These are phyloP conservation scores for Sinella curviseta DNA, from an alignment of 1,140 invertebrate species.

Conservation along the genomic window DNA sequence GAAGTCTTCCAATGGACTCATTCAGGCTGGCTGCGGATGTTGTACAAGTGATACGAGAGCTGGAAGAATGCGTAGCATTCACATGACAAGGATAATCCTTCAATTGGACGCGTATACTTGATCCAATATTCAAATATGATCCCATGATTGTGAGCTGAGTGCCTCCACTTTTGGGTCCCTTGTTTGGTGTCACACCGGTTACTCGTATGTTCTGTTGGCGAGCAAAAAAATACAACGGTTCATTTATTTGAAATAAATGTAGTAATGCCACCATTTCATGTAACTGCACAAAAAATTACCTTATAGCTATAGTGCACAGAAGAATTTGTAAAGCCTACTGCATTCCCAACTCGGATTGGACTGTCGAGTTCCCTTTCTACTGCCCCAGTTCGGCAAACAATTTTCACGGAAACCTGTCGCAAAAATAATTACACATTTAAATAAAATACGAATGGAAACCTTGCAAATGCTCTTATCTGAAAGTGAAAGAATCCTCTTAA, in stretches of 20 bases:
- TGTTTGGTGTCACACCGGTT: constrained; percentile 74
- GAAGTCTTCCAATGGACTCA: constrained; percentile 63
- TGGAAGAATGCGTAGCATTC: constrained; percentile 84
- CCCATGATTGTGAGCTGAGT: constrained; percentile 88
- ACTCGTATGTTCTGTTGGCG: constrained; percentile 68
- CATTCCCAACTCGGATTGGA: constrained; percentile 83
- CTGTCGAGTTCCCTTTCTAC: constrained; percentile 69
- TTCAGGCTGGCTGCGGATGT: constrained; percentile 68
- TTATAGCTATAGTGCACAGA: constrained; percentile 87
- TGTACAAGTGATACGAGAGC: constrained; percentile 79
- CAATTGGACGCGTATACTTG: constrained; percentile 78
- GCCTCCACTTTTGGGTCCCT: constrained; percentile 91
- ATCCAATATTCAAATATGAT: constrained; percentile 90
- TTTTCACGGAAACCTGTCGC: constrained; percentile 75
- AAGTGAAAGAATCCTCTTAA: background rate
- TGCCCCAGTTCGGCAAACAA: constrained; percentile 82
- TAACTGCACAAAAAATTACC: constrained; percentile 54
- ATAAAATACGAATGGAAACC: too few species aligned
- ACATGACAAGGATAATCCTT: constrained; percentile 86
- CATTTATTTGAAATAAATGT: background rate
- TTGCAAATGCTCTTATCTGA: too few species aligned
- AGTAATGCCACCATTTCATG: background rate
- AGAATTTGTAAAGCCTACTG: constrained; percentile 83
- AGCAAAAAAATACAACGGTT: constrained; percentile 29
- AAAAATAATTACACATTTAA: constrained; percentile 1